Percentiles rank a stretch among this genome's conserved stretches.
These are phyloP conservation scores for Tiliacea aurago DNA, from an alignment of 2,888 invertebrate genomes.

Conservation along the genomic window DNA sequence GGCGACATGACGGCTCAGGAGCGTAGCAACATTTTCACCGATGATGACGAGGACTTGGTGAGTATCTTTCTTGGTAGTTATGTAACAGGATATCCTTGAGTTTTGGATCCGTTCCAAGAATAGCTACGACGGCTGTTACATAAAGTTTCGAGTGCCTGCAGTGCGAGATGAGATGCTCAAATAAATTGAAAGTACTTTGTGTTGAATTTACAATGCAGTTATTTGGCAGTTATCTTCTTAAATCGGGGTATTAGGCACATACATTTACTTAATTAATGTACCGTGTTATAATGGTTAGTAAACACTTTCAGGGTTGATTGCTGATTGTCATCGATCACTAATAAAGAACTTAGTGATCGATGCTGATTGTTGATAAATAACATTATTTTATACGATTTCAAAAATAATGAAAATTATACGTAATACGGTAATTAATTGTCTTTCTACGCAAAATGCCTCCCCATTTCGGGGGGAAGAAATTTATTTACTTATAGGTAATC, in stretches of 20 bases:
- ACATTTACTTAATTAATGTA: background rate
- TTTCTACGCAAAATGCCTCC: background rate
- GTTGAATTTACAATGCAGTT: constrained; percentile 27
- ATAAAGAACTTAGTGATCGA: too few relatives aligned
- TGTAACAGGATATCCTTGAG: constrained; percentile 75
- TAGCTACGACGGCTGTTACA: constrained; percentile 68
- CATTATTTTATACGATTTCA: background rate
- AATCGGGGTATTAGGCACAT: background rate
- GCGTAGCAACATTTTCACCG: constrained; percentile 85
- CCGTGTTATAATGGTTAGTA: background rate
- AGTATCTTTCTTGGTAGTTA: constrained; percentile 72
- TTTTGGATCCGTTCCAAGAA: constrained; percentile 77
- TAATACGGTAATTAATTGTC: background rate
- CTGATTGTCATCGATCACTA: too few relatives aligned
- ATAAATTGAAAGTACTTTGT: constrained; percentile 44
- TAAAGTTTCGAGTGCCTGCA: constrained; percentile 74
- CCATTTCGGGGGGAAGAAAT: background rate
- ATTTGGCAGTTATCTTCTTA: background rate
- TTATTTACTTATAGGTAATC: background rate
- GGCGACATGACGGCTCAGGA: constrained; percentile 86
- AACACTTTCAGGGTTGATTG: background rate
- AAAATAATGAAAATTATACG: background rate
- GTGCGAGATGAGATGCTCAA: constrained; percentile 59
- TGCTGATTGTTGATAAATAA: too few relatives aligned
- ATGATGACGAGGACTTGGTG: constrained; percentile 88